These are phyloP conservation scores for Capromys pilorides DNA, from an alignment of 2,797 vertebrate species.

Conservation along the genomic window DNA sequence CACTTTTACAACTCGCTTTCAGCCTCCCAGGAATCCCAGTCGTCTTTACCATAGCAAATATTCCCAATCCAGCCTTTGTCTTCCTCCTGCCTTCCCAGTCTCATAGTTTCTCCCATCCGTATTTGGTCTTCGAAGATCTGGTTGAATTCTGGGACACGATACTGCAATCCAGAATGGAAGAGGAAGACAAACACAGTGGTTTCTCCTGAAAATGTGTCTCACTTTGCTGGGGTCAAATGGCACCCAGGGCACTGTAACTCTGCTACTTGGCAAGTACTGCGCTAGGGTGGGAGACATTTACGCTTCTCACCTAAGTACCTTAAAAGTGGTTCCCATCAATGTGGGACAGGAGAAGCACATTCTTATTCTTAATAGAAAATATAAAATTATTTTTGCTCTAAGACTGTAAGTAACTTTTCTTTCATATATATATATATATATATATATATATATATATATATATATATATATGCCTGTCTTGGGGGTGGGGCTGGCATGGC, in stretches of 20 bases:
- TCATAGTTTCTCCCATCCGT: background rate
- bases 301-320: background rate
- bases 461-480: too few species aligned
- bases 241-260: too few species aligned
- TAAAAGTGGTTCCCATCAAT: background rate
- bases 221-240: background rate
- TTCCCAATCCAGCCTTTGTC: background rate
- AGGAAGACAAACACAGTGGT: background rate
- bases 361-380: background rate
- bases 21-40: background rate
- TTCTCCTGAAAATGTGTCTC: background rate
- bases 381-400: constrained; percentile 33
- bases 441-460: too few species aligned
- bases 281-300: background rate
- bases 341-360: background rate
- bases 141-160: background rate
- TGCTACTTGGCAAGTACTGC: background rate
- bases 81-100: background rate
- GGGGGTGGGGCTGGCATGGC: too few species aligned
- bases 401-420: constrained; percentile 51
- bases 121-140: background rate
- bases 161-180: background rate
- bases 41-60: background rate
- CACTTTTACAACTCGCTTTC: background rate
- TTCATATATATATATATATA: too few species aligned